Base-by-base conservation (phyloP, 2,797 vertebrate genomes). In the Tokudaia muenninki region DNA sequence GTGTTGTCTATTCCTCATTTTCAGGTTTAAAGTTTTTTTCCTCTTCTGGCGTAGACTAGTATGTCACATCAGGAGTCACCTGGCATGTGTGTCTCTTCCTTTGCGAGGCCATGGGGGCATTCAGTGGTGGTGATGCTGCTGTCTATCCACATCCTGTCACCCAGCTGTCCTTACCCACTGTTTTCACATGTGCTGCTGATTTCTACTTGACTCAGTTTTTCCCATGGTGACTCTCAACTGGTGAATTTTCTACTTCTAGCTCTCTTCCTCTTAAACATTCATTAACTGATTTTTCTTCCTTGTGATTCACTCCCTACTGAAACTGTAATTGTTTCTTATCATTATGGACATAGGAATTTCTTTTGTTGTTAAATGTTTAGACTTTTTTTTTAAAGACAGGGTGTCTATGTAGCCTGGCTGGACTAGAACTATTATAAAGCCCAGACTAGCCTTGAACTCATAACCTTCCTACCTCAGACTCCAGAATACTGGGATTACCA, bases 211-310 rank as follows among this genome's bases (percentile, higher is more conserved):
- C 75, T 80, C 80, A 87, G 0, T 79, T 61, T 29, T 16, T 78
- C 31, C 75, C 10, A 2, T 11, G 59, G 57, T 79, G 75, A 78
- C 67, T 86, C 83, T 87, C 61, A 84, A 90, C 70, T 77, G 87
- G 50, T 63, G n/a, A 63, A 55, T 97, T 94, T 94, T 91, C 82
- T 95, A 72, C 91, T 95, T 93, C 41, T 83, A n/a, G 21, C 65
- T 26, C 50, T 84, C 65, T 74, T 29, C 19, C 31, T 81, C 92
- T 67, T 70, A 47, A 88, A 17, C 67, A 67, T 90, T 94, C 79
- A 94, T 29, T 67, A n/a, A 31, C 90, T 96, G 92, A 29, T 24
- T 21, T 91, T 90, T 63, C 95, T 94, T 37, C 59, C 29, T 52
- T 50, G 47, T 50, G 47, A 50, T 50, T 50, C 9, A 50, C 47